These are phyloP conservation scores for Xiphydria camelus DNA, from an alignment of 2,888 invertebrate species.

Conservation along the genomic window DNA sequence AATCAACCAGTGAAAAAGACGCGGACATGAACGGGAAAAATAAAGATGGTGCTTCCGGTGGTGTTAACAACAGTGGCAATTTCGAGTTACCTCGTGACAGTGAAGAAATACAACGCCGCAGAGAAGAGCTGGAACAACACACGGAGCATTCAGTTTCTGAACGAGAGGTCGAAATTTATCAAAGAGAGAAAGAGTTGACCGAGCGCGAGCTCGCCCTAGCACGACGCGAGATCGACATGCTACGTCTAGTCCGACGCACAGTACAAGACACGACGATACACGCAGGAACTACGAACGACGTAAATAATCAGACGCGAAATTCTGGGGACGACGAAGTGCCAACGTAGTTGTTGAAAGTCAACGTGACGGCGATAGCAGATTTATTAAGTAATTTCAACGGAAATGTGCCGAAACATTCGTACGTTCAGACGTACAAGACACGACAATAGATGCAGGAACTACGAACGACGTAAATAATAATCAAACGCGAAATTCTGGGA, in stretches of 20 bases:
- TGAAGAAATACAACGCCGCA: neutral
- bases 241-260: too few species aligned
- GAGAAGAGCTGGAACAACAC: neutral
- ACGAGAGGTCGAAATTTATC: neutral
- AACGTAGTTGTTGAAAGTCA: too few species aligned
- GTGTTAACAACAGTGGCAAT: neutral
- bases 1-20: neutral
- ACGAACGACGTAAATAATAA: too few species aligned
- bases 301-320: neutral
- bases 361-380: too few species aligned
- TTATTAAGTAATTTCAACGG: constrained; percentile 19
- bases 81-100: neutral
- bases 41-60: neutral
- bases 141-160: neutral
- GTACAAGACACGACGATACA: too few species aligned
- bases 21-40: neutral
- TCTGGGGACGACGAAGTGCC: too few species aligned
- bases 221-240: too few species aligned
- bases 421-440: too few species aligned
- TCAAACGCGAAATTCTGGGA: too few species aligned
- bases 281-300: neutral
- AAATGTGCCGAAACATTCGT: too few species aligned
- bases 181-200: constrained; percentile 3
- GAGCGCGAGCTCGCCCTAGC: too few species aligned
- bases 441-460: too few species aligned